These are phyloP conservation scores for Portunus trituberculatus DNA, from an alignment of 1,140 invertebrate genomes.

Conservation along the genomic window DNA sequence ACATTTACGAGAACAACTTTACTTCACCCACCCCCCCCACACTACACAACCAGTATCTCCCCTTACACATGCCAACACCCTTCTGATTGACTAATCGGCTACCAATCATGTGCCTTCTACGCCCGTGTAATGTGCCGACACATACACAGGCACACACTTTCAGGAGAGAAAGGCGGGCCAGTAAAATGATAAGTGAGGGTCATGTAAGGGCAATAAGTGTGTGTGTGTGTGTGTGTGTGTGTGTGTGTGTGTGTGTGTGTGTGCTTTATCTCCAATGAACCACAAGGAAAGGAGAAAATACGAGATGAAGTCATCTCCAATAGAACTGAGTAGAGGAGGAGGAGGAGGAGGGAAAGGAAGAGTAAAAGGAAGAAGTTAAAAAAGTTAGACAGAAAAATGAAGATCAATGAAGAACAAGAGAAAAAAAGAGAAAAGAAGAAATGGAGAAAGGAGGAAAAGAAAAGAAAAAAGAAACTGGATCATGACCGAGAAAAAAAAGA, in stretches of 20 bases:
- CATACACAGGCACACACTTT: background rate
- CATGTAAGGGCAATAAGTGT: no score
- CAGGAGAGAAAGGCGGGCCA: background rate
- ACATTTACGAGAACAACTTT: background rate
- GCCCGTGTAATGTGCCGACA: background rate
- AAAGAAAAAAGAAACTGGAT: no score
- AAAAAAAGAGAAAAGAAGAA: background rate
- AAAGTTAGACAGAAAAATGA: no score
- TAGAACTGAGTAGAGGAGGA: no score
- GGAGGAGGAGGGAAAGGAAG: no score
- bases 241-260: constrained; percentile 45
- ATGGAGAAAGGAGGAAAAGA: no score
- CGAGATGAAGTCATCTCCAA: background rate
- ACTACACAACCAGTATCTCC: background rate
- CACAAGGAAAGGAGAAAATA: background rate
- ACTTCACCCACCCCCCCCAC: background rate
- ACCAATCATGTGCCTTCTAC: background rate
- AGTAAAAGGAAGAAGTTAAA: no score
- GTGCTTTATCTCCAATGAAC: background rate
- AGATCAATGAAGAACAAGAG: no score
- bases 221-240: constrained; percentile 22
- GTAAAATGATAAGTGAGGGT: no score
- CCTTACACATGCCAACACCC: background rate
- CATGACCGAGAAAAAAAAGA: no score
- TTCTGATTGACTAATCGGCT: background rate